Conservation (phyloP, 2,113 vertebrate genomes). For the Phoxinus phoxinus region DNA sequence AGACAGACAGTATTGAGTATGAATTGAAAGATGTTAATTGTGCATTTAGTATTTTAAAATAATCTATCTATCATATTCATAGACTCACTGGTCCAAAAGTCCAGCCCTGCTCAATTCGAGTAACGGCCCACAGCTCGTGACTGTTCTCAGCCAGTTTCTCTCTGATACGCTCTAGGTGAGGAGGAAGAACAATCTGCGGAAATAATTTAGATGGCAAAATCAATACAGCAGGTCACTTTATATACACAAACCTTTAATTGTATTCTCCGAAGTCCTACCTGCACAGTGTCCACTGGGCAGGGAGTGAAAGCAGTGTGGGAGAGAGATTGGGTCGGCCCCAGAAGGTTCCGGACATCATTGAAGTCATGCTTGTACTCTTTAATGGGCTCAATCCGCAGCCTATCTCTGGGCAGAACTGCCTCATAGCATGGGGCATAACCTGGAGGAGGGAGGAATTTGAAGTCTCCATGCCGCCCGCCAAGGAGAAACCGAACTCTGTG, state of each 20-base stretch:
- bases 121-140: slow-evolving; percentile 96
- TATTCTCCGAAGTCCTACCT: slow-evolving; percentile 72
- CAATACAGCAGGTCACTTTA: not conserved
- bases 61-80: not conserved
- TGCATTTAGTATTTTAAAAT: not conserved
- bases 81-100: slow-evolving; percentile 86
- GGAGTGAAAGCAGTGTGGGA: slow-evolving; percentile 90
- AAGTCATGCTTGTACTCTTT: slow-evolving; percentile 91
- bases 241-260: not conserved
- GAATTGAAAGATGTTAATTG: not conserved
- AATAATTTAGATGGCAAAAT: not conserved
- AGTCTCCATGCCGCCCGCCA: slow-evolving; percentile 90
- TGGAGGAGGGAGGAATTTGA: slow-evolving; percentile 90
- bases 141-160: slow-evolving; percentile 97
- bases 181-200: slow-evolving; percentile 90
- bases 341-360: slow-evolving; percentile 80
- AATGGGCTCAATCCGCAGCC: slow-evolving; percentile 86
- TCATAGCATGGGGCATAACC: slow-evolving; percentile 89
- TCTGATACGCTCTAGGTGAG: slow-evolving; percentile 92
- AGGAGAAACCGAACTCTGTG: slow-evolving; percentile 87
- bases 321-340: slow-evolving; percentile 88
- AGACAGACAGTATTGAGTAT: not conserved
- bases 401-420: slow-evolving; percentile 86
- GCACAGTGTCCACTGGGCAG: slow-evolving; percentile 89
- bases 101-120: slow-evolving; percentile 97